Conservation (phyloP, 2,113 vertebrate genomes). For the Campylomormyrus tamandua region DNA sequence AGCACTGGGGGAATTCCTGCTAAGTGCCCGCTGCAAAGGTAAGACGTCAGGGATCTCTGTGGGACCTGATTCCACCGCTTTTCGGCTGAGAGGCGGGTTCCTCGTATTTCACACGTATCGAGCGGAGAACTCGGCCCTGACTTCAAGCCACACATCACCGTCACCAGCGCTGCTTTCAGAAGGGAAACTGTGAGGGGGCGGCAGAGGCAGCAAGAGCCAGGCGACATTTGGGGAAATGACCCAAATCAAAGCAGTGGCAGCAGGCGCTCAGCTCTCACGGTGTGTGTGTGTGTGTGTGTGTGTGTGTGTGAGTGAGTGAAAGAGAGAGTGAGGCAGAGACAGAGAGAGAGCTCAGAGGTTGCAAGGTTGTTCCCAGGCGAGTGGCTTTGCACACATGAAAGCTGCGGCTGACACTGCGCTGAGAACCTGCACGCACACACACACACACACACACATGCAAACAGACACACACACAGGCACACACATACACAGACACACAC, state of each 20-base stretch:
- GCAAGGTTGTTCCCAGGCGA: slow-evolving; percentile 51
- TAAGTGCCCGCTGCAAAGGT: background rate
- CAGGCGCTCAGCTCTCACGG: background rate
- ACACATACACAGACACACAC: background rate
- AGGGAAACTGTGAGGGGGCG: background rate
- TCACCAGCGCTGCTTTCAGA: background rate
- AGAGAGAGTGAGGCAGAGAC: background rate
- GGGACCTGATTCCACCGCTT: background rate
- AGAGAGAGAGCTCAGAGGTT: slow-evolving; percentile 4
- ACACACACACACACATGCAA: background rate
- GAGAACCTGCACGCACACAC: background rate
- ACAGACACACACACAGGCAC: no score
- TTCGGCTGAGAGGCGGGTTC: background rate
- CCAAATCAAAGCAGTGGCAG: background rate
- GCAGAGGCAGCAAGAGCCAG: background rate
- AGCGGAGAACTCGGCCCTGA: background rate
- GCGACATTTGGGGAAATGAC: background rate
- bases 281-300: background rate
- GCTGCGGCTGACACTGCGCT: slow-evolving; percentile 47
- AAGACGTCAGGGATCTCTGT: background rate
- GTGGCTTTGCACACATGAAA: slow-evolving; percentile 61
- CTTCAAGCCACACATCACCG: background rate
- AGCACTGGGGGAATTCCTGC: background rate
- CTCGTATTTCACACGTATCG: background rate
- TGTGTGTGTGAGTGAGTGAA: background rate